Conservation (phyloP, 2,113 vertebrate genomes). For the Benitochromis conjunctus region DNA sequence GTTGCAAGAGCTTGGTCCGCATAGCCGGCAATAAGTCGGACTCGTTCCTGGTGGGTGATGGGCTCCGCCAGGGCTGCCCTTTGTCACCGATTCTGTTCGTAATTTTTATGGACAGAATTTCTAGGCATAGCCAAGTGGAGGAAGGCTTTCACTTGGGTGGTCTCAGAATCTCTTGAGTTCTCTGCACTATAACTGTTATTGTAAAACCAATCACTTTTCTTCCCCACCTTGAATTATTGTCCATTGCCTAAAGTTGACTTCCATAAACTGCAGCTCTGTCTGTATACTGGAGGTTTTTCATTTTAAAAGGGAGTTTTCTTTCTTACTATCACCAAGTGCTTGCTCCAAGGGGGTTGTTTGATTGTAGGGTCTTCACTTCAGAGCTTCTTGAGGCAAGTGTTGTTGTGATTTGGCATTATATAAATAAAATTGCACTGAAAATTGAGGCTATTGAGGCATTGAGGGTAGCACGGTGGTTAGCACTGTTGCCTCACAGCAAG, state of each 20-base stretch:
- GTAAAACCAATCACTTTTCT: background rate
- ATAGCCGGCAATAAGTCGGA: no score
- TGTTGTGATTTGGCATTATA: background rate
- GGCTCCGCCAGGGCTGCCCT: no score
- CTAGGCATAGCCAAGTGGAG: no score
- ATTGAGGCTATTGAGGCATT: no score
- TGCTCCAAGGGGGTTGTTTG: background rate
- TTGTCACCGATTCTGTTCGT: no score
- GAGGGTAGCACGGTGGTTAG: no score
- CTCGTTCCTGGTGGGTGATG: no score
- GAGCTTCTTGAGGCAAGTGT: background rate
- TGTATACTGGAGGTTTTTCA: background rate
- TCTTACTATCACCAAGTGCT: background rate
- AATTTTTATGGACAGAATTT: no score
- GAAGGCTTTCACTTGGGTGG: no score
- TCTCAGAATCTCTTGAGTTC: no score
- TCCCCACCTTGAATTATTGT: background rate
- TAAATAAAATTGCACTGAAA: background rate
- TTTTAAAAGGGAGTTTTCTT: background rate
- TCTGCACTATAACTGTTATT: background rate
- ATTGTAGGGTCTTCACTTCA: background rate
- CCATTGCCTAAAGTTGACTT: background rate
- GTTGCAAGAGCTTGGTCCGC: no score
- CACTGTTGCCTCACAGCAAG: no score
- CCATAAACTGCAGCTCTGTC: background rate